phyloP scores from a whole-genome alignment of 2,113 vertebrate genomes.

The Tringa solitaria region DNA sequence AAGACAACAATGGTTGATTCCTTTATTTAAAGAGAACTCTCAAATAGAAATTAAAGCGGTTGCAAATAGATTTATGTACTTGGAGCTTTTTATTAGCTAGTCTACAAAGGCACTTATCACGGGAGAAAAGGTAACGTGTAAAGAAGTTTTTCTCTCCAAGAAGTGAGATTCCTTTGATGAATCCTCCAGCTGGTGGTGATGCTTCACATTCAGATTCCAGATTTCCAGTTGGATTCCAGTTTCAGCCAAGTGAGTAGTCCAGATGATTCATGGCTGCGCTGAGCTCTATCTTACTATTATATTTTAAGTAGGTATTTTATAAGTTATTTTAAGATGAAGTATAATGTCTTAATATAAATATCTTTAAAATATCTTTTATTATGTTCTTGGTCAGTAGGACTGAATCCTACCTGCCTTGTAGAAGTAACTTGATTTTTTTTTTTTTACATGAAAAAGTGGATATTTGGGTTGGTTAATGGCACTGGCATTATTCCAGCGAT shows the following conservation, averaged over 20 bases:
- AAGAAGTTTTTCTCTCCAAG: background rate
- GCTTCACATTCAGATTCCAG: background rate
- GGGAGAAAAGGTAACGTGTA: background rate
- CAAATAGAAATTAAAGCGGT: background rate
- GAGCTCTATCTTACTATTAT: background rate
- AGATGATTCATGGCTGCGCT: background rate
- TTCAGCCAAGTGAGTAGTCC: background rate
- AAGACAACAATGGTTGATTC: background rate
- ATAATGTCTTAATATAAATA: too few species aligned
- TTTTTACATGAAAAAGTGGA: background rate
- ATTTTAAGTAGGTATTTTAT: too few species aligned
- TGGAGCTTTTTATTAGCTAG: background rate
- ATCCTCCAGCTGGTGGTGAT: background rate
- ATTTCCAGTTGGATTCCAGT: background rate
- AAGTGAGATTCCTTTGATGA: fast-evolving
- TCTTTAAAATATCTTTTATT: background rate
- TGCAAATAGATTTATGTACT: background rate
- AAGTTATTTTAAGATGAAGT: too few species aligned
- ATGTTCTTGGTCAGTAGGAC: background rate
- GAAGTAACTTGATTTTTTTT: background rate
- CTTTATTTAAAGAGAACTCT: background rate
- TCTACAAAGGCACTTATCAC: background rate
- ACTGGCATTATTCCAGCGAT: background rate
- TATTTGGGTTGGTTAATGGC: background rate
- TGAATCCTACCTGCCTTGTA: background rate